Evolutionary conservation across 2,888 invertebrate species (phyloP).

Genomic region (Tortricodes alternella): DNA sequence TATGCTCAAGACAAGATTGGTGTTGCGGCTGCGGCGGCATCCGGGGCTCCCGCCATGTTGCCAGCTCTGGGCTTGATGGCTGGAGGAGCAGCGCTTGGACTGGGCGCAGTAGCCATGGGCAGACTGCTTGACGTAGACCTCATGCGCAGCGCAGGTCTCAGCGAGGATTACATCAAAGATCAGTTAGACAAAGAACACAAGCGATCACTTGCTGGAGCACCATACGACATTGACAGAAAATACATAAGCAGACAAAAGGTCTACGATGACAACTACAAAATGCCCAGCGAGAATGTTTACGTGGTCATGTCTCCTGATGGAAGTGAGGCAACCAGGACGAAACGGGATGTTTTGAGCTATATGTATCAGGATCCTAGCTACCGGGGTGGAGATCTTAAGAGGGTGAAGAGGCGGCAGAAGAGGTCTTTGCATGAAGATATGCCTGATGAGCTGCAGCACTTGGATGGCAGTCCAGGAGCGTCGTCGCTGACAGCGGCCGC

Average conservation of each 20-base stretch:
- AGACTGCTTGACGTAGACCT: constrained; percentile 86
- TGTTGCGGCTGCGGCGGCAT: constrained; percentile 72
- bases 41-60: constrained; percentile 84
- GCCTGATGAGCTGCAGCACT: constrained; percentile 68
- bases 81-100: constrained; percentile 91
- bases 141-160: constrained; percentile 78
- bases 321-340: constrained; percentile 54
- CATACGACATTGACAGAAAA: constrained; percentile 71
- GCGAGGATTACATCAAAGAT: constrained; percentile 64
- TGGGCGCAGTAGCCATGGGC: constrained; percentile 91
- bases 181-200: constrained; percentile 81
- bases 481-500: constrained; percentile 69
- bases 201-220: constrained; percentile 68
- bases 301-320: constrained; percentile 77
- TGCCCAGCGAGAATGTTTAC: constrained; percentile 80
- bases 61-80: constrained; percentile 90
- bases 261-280: constrained; percentile 78
- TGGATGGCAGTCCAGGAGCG: constrained; percentile 53
- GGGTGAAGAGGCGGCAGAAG: constrained; percentile 58
- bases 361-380: constrained; percentile 52
- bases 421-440: constrained; percentile 64
- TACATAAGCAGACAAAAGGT: constrained; percentile 68
- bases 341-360: constrained; percentile 56
- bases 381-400: constrained; percentile 45
- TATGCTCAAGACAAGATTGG: constrained; percentile 86